These are phyloP conservation scores for Bombus polaris DNA, from an alignment of 1,140 invertebrate species.

Conservation along the genomic window DNA sequence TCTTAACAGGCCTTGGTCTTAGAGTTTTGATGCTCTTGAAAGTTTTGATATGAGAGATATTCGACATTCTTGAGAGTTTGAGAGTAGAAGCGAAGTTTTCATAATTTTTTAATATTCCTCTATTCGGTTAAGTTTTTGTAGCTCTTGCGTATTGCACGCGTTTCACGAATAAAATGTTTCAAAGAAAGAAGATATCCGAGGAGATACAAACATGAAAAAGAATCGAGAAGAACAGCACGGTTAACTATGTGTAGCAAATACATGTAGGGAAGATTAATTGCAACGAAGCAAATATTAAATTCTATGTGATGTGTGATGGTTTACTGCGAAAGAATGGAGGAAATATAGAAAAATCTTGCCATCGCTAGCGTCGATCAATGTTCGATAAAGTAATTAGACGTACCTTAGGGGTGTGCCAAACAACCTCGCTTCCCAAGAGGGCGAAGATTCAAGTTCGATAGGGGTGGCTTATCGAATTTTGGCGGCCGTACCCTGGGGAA, in stretches of 20 bases:
- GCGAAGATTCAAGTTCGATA: constrained; percentile 29
- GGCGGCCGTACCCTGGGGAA: constrained; percentile 24
- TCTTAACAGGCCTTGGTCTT: no score
- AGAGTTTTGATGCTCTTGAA: no score
- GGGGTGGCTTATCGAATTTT: constrained; percentile 50
- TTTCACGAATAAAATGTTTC: no score
- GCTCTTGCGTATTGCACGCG: no score
- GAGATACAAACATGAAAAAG: no score
- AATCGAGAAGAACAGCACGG: no score
- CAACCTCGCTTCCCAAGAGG: constrained; percentile 5
- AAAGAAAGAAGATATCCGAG: no score
- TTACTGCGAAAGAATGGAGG: not conserved
- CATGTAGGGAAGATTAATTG: not conserved
- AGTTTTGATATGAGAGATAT: no score
- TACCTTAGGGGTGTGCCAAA: not conserved
- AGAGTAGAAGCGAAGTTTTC: no score
- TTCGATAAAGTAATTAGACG: constrained; percentile 47
- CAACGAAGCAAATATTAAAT: not conserved
- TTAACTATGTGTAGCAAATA: not conserved
- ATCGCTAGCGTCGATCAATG: constrained; percentile 13
- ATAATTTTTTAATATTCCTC: no score
- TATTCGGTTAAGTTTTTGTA: no score
- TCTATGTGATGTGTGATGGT: not conserved
- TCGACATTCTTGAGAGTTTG: no score
- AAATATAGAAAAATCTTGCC: not conserved